Conservation (phyloP, 2,113 vertebrate species). For the Tachysurus fulvidraco region DNA sequence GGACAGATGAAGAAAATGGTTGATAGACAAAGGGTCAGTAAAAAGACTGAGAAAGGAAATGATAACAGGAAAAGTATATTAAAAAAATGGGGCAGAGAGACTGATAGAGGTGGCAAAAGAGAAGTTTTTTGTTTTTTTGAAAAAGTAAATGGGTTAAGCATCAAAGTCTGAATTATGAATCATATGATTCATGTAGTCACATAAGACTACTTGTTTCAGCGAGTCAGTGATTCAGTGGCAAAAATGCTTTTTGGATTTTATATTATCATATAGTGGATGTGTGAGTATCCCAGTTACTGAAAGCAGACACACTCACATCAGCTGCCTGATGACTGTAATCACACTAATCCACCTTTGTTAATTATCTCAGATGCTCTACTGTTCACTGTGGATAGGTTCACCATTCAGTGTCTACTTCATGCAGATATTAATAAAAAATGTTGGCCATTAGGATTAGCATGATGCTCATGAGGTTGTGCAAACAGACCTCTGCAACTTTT, state of each 20-base stretch:
- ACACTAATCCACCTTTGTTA: neutral
- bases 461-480: neutral
- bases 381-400: neutral
- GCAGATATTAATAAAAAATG: neutral
- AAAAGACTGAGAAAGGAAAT: neutral
- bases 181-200: constrained; percentile 9
- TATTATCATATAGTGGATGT: neutral
- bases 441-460: neutral
- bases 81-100: neutral
- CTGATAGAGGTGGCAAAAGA: neutral
- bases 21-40: neutral
- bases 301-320: neutral
- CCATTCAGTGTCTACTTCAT: neutral
- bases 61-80: neutral
- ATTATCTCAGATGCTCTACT: neutral
- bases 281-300: neutral
- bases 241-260: neutral
- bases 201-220: neutral
- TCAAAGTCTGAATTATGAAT: neutral
- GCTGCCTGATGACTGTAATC: neutral
- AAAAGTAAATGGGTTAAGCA: neutral
- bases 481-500: neutral
- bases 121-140: neutral
- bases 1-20: constrained; percentile 6
- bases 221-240: neutral